Evolutionary conservation across 2,113 vertebrate species (phyloP), one percentile per base, ranked within the genome.

Genomic region (Plecotus auritus): DNA sequence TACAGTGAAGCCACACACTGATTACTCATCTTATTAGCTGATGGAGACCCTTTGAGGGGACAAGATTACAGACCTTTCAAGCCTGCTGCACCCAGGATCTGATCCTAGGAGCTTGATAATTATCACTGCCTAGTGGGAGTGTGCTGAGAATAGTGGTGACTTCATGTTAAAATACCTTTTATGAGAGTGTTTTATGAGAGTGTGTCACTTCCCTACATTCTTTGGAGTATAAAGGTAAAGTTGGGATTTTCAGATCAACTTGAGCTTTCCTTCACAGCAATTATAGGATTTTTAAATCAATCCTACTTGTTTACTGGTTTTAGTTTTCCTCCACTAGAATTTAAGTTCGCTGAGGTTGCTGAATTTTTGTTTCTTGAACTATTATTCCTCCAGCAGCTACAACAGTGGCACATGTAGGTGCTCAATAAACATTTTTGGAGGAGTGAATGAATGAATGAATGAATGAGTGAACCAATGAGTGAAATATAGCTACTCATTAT

Each of bases 1-100:
- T 93, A 77, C 81, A 59, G 96, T 89, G 96, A 97, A 98, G 97
- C 96, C 83, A 32, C 97, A 92, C 92, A 85, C 2, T 42, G 97
- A 98, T 98, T 95, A 98, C 96, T 98, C 98, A 97, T 98, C 97
- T 97, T 95, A 96, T 98, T 98, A 98, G 98, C 91, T 97, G 98
- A 98, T 98, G 97, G 97, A 97, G 98, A 97, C 64, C 91, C 88
- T 96, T 73, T 85, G 72, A 96, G 90, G 92, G 95, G 91, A 95
- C 89, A 37, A 93, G 97, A 95, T 70, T 97, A 93, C 84, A 96
- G 96, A 64, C 96, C 98, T 98, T 97, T 98, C 97, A 94, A 94
- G 95, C 69, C 61, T 67, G 22, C 7, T 8, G 26, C 91, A 93
- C 96, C 95, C 93, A 87, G 94, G 84, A 95, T 80, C 85, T 93